These are phyloP conservation scores for Oxyteleia sp. DNA, from an alignment of 2,888 invertebrate genomes.

Conservation along the genomic window DNA sequence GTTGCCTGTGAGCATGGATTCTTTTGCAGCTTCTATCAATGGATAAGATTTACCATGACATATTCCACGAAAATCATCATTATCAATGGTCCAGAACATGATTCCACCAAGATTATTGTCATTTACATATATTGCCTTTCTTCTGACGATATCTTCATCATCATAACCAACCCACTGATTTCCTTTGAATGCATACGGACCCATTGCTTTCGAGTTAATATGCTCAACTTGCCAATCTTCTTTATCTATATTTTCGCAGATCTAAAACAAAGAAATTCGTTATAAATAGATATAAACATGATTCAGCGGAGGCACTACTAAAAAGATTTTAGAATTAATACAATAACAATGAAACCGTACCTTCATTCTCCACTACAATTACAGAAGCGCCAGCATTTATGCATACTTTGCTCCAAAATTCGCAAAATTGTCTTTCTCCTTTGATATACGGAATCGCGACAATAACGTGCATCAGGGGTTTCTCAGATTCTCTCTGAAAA, in stretches of 20 bases:
- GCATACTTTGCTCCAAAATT: slow-evolving; percentile 90
- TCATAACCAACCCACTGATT: too few relatives aligned
- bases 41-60: slow-evolving; percentile 96
- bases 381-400: slow-evolving; percentile 88
- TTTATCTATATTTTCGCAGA: too few relatives aligned
- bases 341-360: slow-evolving; percentile 66
- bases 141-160: too few relatives aligned
- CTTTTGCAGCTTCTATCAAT: slow-evolving; percentile 96
- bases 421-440: slow-evolving; percentile 88
- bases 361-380: slow-evolving; percentile 78
- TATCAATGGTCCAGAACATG: slow-evolving; percentile 98
- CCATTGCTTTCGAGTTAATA: too few relatives aligned
- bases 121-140: too few relatives aligned
- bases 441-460: slow-evolving; percentile 83
- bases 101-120: too few relatives aligned
- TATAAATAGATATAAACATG: too few relatives aligned
- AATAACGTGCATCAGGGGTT: slow-evolving; percentile 81
- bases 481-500: slow-evolving; percentile 80
- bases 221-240: too few relatives aligned
- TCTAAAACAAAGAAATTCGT: too few relatives aligned
- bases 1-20: slow-evolving; percentile 91
- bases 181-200: too few relatives aligned
- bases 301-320: too few relatives aligned
- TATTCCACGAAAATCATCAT: slow-evolving; percentile 97
- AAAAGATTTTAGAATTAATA: too few relatives aligned